Evolutionary conservation across 2,888 invertebrate genomes (phyloP), one percentile per base, ranked within the genome.

Genomic region (Aromia moschata): DNA sequence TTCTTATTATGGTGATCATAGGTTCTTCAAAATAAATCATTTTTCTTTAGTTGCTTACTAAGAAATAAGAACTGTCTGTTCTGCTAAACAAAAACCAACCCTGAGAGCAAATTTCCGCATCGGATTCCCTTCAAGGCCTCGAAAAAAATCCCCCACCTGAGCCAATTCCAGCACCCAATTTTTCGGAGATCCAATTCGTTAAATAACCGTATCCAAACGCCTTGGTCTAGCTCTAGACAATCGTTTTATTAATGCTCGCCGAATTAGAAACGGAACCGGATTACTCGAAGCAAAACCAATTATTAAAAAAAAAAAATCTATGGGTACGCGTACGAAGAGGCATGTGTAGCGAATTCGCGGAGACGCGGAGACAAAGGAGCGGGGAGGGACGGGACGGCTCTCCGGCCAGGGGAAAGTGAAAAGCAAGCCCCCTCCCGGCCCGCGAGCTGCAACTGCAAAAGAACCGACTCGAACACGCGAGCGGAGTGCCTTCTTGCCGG

Each of bases 401-500:
- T 36, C 11, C 47, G 57, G 56, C 51, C 43, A 60, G 68, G 64
- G 65, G 70, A 70, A 70, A 70, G 70, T 70, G 56, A 66, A n/a
- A n/a, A n/a, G n/a, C 61, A 45, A 37, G 41, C 49, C 61, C 65
- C 64, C 68, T 51, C 57, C 40, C 30, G 38, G 38, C 15, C 57
- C 59, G 67, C 49, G 25, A 30, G 16, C 12, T 46, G 62, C 54
- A 66, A 63, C 59, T 62, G 62, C 57, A 62, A 63, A 65, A 64
- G 65, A 54, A 65, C 65, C 59, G 58, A 46, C 43, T 38, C 40
- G 31, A 60, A 68, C 67, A 67, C 61, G 63, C 65, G 62, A 64
- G 57, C 20, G 16, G 40, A 9, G 17, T 25, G 17, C 33, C 33
- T 5, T 33, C n/a, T 11, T 10, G 12, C 40, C 18, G 41, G 2